Conservation (phyloP, 2,888 invertebrate genomes). For the Sycophila texana region DNA sequence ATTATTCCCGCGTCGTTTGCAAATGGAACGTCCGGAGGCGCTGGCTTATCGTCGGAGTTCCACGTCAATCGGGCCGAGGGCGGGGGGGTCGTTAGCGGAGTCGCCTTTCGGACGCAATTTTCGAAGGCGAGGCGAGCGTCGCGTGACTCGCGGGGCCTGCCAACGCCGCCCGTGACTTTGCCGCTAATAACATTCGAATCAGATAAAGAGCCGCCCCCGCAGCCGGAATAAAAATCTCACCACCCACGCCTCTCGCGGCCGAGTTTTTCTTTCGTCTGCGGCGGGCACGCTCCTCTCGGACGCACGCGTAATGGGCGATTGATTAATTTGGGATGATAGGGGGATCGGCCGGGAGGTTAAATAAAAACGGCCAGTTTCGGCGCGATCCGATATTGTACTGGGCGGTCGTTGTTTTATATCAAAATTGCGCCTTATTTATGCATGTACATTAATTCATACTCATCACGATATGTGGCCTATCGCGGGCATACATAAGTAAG, state of each 20-base stretch:
- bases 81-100: neutral
- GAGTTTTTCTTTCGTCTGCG: neutral
- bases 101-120: constrained; percentile 28
- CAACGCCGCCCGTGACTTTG: neutral
- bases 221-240: constrained; percentile 3
- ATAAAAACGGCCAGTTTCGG: neutral
- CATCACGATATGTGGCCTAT: neutral
- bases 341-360: neutral
- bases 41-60: constrained; percentile 10
- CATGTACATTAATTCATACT: neutral
- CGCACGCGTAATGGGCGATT: neutral
- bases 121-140: neutral
- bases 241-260: neutral
- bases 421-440: no score
- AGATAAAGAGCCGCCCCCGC: constrained; percentile 31
- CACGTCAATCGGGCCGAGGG: constrained; percentile 21
- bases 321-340: neutral
- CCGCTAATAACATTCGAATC: constrained; percentile 48
- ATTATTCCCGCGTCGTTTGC: constrained; percentile 36
- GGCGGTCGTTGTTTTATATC: no score
- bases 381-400: no score
- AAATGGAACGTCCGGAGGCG: constrained; percentile 31
- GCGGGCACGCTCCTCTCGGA: neutral
- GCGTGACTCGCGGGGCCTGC: constrained; percentile 39
- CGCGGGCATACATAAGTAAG: neutral